Evolutionary conservation across 2,113 vertebrate species (phyloP), one percentile per base, ranked within the genome.

Genomic region (Chitala chitala): DNA sequence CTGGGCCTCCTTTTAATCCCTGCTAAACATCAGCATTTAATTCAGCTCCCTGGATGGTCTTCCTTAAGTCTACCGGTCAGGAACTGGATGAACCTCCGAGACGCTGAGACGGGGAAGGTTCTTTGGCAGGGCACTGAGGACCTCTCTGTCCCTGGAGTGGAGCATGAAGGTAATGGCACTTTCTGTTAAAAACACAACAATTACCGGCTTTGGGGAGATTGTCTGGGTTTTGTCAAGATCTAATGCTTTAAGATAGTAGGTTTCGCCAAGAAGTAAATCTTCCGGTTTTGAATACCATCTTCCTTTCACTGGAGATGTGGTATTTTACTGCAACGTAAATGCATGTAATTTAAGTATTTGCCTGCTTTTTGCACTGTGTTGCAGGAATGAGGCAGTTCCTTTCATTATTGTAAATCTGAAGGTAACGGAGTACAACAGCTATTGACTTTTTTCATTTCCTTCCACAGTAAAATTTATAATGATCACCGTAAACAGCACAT

Each of bases 81-180:
- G 91, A 99, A 99, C 76, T 99, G 96, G 95, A 98, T 98, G 97
- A 99, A 98, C 81, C 93, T 99, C 65, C 92, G 97, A 40, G 97
- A 99, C 90, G 96, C 95, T n/a, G 97, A 99, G 80, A 98, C 94
- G 1, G 97, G 97, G 46, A 99, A 98, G 78, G 94, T 98, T 70
- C 93, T 99, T 69, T 99, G 97, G 97, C 97, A 99, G 84, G 97
- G 97, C 79, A 98, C 96, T 17, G 97, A 99, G 83, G 97, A 99
- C 78, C 91, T 99, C 26, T 98, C 97, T 5, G 87, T 98, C 71
- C 97, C 97, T 42, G 97, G 94, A 71, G 97, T 99, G 74, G 97
- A 99, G 68, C 97, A 99, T 76, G 96, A 99, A 98, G 97, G 97
- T 98, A 94, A 53, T 20, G 36, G 46, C 0, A 2, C 33, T 66